Percentiles rank a stretch among this genome's conserved stretches.
These are phyloP conservation scores for Tiliacea citrago DNA, from an alignment of 2,888 invertebrate genomes.

Conservation along the genomic window DNA sequence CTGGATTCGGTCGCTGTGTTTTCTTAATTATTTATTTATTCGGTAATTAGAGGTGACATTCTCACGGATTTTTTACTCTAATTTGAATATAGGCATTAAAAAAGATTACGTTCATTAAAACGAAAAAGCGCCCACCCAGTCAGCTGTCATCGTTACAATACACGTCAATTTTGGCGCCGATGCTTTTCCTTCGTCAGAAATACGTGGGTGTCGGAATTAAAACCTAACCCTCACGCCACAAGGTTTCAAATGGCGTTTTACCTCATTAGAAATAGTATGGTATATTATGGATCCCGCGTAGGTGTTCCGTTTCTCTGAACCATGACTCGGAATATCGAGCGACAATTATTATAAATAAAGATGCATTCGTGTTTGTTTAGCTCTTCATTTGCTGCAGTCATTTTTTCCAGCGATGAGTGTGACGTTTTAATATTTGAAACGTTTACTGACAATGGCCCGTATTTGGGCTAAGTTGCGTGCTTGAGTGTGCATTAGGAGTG, in stretches of 20 bases:
- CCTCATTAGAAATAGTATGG: slow-evolving; percentile 58
- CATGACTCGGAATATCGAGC: slow-evolving; percentile 83
- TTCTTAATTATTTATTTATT: slow-evolving; percentile 27
- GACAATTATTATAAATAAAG: slow-evolving; percentile 89
- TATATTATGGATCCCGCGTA: slow-evolving; percentile 76
- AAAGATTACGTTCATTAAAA: slow-evolving; percentile 69
- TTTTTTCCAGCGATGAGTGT: slow-evolving; percentile 75
- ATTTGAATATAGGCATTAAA: slow-evolving; percentile 19
- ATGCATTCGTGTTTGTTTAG: slow-evolving; percentile 87
- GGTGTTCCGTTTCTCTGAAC: slow-evolving; percentile 88
- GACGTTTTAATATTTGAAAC: slow-evolving; percentile 64
- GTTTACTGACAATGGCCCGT: slow-evolving; percentile 53
- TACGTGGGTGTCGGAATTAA: slow-evolving; percentile 41
- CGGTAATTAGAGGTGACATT: slow-evolving; percentile 16
- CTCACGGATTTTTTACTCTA: slow-evolving; percentile 16
- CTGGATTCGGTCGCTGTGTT: slow-evolving; percentile 52
- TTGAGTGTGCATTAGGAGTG: slow-evolving; percentile 43
- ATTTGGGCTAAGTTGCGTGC: slow-evolving; percentile 58
- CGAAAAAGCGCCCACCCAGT: slow-evolving; percentile 84
- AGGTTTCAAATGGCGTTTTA: slow-evolving; percentile 64
- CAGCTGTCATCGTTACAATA: slow-evolving; percentile 84
- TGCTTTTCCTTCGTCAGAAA: slow-evolving; percentile 59
- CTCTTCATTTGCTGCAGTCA: slow-evolving; percentile 87
- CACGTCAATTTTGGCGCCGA: slow-evolving; percentile 88
- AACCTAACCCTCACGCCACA: slow-evolving; percentile 48